A percentile compares a stretch with the other conserved stretches of the same genome.
Conservation (phyloP, 1,140 invertebrate species). For the Limonius californicus region DNA sequence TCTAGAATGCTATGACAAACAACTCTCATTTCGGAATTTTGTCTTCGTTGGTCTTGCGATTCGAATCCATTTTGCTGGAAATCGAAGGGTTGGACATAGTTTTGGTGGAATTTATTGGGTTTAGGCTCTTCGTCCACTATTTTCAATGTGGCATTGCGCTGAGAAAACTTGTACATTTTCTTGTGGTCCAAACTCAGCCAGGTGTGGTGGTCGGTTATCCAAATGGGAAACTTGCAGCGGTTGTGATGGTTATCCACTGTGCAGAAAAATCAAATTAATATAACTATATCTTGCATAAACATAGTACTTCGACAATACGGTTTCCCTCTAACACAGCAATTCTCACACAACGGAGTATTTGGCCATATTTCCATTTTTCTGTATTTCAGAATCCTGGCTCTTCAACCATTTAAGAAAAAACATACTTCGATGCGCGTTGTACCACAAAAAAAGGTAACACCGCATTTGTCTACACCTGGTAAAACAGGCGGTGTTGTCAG, state of each 20-base stretch:
- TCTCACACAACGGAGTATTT: no score
- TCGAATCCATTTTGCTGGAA: constrained; percentile 44
- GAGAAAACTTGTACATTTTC: constrained; percentile 69
- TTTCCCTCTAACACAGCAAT: no score
- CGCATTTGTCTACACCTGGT: no score
- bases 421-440: no score
- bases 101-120: constrained; percentile 35
- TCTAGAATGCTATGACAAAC: constrained; percentile 67
- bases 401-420: no score
- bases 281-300: no score
- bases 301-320: no score
- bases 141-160: constrained; percentile 69
- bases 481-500: no score
- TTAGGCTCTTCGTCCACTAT: constrained; percentile 47
- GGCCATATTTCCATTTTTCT: no score
- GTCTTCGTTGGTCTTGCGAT: constrained; percentile 48
- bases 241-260: constrained; percentile 58
- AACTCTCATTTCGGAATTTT: constrained; percentile 55
- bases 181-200: constrained; percentile 76
- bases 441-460: no score
- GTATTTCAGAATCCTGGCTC: no score
- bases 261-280: no score
- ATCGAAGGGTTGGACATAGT: constrained; percentile 32
- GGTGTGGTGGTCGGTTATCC: constrained; percentile 71
- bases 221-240: constrained; percentile 68